Evolutionary conservation across 2,888 invertebrate species (phyloP).

Genomic region (Lamellibrachia columna): DNA sequence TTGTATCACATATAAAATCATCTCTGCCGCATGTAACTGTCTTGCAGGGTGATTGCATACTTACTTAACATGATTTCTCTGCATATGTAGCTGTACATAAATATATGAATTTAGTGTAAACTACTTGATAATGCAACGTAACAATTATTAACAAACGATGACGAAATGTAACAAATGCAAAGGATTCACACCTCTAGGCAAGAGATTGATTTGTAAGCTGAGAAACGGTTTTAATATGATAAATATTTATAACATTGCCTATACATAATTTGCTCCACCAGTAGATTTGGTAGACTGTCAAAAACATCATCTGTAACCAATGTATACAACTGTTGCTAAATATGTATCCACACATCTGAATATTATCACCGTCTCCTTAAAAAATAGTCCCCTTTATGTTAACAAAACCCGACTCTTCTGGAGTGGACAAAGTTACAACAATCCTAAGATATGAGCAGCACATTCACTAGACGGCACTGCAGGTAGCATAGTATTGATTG

Average conservation of each 20-base stretch:
- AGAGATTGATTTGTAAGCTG: too few relatives aligned
- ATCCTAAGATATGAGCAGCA: not conserved
- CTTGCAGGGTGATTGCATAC: too few relatives aligned
- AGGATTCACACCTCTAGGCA: too few relatives aligned
- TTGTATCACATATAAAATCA: too few relatives aligned
- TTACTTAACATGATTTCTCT: too few relatives aligned
- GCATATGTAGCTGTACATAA: too few relatives aligned
- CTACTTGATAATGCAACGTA: not conserved
- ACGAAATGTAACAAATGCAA: not conserved
- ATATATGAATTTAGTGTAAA: too few relatives aligned
- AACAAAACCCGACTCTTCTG: not conserved
- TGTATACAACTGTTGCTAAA: not conserved
- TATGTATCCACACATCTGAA: slow-evolving; percentile 2
- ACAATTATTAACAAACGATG: not conserved
- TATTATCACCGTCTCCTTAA: not conserved
- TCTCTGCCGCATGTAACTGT: too few relatives aligned
- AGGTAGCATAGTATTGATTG: not conserved
- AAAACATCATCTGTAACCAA: not conserved
- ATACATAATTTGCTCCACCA: not conserved
- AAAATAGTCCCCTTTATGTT: not conserved
- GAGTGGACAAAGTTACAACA: not conserved
- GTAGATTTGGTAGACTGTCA: slow-evolving; percentile 11
- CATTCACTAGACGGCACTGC: not conserved
- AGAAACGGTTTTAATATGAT: too few relatives aligned
- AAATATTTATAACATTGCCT: not conserved